These are phyloP conservation scores for Tupaia chinensis DNA, from an alignment of 2,113 vertebrate genomes.

Conservation along the genomic window DNA sequence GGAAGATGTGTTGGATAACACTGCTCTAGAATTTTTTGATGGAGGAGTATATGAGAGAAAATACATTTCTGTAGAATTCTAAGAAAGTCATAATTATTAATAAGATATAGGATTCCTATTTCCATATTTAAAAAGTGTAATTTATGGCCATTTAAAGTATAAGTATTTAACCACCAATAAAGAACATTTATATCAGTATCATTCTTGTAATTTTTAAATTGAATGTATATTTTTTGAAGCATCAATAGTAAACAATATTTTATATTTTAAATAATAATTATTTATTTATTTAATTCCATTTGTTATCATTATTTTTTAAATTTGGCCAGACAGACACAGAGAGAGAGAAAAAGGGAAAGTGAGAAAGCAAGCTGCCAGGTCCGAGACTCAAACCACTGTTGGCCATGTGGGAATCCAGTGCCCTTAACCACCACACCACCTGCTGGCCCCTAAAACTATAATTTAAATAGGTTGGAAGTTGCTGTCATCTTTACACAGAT, in stretches of 20 bases:
- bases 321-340: too few relatives aligned
- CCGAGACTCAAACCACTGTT: too few relatives aligned
- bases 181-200: background rate
- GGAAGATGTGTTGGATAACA: background rate
- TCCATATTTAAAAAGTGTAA: background rate
- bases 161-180: background rate
- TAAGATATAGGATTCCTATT: background rate
- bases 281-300: too few relatives aligned
- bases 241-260: background rate
- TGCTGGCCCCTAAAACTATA: background rate
- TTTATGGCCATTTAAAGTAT: background rate
- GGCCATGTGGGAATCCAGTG: too few relatives aligned
- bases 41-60: background rate
- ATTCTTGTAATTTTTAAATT: constrained; percentile 24
- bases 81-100: background rate
- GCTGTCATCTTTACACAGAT: background rate
- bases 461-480: background rate
- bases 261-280: too few relatives aligned
- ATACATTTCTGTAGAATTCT: background rate
- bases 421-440: too few relatives aligned
- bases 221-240: background rate
- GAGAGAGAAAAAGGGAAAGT: too few relatives aligned
- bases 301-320: too few relatives aligned
- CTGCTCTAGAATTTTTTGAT: constrained; percentile 14
- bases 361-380: too few relatives aligned